Conservation (phyloP, 2,797 vertebrate genomes). For the Artibeus lituratus region DNA sequence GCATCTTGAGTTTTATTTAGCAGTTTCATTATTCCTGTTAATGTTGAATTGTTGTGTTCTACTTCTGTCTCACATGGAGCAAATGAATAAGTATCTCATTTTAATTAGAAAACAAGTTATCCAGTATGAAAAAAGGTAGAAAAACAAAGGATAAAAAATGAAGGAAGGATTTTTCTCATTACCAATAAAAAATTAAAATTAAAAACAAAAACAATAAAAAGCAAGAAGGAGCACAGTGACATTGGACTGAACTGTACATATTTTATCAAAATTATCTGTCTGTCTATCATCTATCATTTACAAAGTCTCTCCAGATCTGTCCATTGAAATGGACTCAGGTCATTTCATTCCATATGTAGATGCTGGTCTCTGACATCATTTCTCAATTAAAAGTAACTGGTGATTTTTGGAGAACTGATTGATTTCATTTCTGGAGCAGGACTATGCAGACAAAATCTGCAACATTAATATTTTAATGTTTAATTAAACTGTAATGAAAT, state of each 20-base stretch:
- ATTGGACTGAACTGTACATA: background rate
- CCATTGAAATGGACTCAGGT: background rate
- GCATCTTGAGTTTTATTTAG: background rate
- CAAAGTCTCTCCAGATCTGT: background rate
- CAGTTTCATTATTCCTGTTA: background rate
- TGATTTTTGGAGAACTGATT: background rate
- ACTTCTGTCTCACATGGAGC: background rate
- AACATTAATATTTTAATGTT: background rate
- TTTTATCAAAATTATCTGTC: background rate
- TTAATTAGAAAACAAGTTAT: background rate
- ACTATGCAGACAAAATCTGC: background rate
- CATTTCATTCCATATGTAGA: background rate
- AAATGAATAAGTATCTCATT: background rate
- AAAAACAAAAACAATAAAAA: too few relatives aligned
- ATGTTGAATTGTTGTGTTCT: background rate
- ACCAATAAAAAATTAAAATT: too few relatives aligned
- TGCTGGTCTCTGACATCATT: background rate
- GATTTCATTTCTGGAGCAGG: background rate
- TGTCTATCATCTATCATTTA: background rate
- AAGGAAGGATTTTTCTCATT: too few relatives aligned
- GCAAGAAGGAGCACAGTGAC: background rate
- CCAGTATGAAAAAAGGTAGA: background rate
- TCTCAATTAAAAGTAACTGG: background rate
- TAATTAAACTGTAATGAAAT: background rate
- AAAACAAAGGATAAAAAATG: background rate